Percentiles rank a stretch among this genome's conserved stretches.
Conservation (phyloP, 2,797 vertebrate genomes). For the Macroramphosus scolopax region DNA sequence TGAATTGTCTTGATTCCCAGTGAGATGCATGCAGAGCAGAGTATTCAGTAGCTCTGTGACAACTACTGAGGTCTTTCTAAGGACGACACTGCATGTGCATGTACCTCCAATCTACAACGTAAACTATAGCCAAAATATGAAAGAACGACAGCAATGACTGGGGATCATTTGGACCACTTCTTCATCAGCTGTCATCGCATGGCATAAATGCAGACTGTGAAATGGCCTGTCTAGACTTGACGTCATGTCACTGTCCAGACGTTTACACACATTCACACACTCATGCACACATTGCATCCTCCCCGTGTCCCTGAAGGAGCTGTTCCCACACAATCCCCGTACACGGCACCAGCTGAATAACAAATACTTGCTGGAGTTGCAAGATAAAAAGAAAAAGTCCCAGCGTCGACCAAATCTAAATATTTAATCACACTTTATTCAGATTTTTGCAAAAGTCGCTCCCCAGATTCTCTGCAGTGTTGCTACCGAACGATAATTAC, state of each 20-base stretch:
- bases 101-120: constrained; percentile 16
- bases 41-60: not conserved
- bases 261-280: constrained; percentile 32
- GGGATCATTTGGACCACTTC: constrained; percentile 53
- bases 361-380: constrained; percentile 31
- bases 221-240: constrained; percentile 76
- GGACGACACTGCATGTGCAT: constrained; percentile 3
- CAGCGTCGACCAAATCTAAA: constrained; percentile 20
- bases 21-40: not conserved
- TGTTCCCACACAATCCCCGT: constrained; percentile 63
- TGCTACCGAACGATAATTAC: not conserved
- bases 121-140: constrained; percentile 12
- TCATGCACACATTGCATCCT: constrained; percentile 34
- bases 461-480: constrained; percentile 6
- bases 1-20: not conserved
- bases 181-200: constrained; percentile 68
- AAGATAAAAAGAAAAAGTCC: constrained; percentile 28
- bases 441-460: not conserved
- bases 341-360: constrained; percentile 56
- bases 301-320: constrained; percentile 53
- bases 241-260: constrained; percentile 70
- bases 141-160: constrained; percentile 38
- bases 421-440: constrained; percentile 7
- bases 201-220: constrained; percentile 65
- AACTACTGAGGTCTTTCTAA: constrained; percentile 7